Conservation (phyloP, 2,888 invertebrate species). For the Standfussiana lucernea region DNA sequence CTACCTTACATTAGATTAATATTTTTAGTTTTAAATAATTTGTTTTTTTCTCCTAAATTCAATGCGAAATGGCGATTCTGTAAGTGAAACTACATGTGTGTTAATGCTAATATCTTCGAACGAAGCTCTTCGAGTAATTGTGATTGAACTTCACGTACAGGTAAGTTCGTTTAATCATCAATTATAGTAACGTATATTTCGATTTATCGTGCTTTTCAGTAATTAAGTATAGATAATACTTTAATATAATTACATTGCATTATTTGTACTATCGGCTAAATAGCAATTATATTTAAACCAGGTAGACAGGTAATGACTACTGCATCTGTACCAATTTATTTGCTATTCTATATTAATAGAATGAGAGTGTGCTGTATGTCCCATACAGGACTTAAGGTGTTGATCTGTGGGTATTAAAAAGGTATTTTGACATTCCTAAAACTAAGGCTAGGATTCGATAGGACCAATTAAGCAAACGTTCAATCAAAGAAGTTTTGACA, state of each 20-base stretch:
- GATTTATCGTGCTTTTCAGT: neutral
- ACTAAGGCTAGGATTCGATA: neutral
- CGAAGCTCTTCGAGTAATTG: no score
- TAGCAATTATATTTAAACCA: neutral
- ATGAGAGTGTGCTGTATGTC: no score
- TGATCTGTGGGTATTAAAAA: neutral
- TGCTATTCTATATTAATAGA: neutral
- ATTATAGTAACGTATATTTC: neutral
- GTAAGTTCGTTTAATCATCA: no score
- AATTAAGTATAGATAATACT: neutral
- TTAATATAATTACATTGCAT: neutral
- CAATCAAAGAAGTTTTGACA: neutral
- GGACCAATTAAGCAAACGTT: neutral
- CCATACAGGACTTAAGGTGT: no score
- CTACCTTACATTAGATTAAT: no score
- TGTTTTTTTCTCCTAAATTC: no score
- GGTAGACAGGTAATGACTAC: neutral
- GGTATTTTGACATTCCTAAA: neutral
- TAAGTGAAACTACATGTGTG: no score
- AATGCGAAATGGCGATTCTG: no score
- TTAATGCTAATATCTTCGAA: no score
- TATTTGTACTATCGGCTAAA: neutral
- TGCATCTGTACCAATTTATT: neutral
- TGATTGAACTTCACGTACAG: no score
- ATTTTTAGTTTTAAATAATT: no score